Evolutionary conservation across 2,113 vertebrate genomes (phyloP).

Genomic region (Atlantisia rogersi): DNA sequence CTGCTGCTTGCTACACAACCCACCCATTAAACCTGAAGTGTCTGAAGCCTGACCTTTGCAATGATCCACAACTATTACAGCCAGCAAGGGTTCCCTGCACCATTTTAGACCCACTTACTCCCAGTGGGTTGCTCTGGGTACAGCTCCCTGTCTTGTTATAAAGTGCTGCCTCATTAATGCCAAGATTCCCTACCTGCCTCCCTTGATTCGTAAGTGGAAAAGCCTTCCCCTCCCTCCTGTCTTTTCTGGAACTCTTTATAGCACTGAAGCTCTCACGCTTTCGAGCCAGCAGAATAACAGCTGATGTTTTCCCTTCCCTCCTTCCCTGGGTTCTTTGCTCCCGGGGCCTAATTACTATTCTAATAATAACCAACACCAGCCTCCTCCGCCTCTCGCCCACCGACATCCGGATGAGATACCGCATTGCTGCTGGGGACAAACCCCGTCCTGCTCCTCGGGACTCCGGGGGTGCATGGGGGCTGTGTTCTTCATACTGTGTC

Average conservation of each 20-base stretch:
- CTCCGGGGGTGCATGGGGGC: not conserved
- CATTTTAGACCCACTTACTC: not conserved
- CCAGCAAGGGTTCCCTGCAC: not conserved
- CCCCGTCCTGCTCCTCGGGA: not conserved
- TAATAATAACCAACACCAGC: constrained; percentile 17
- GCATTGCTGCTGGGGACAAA: not conserved
- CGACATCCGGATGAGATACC: not conserved
- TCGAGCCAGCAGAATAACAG: not conserved
- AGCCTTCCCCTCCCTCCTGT: not conserved
- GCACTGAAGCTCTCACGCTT: not conserved
- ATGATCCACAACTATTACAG: not conserved
- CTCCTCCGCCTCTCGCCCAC: constrained; percentile 3
- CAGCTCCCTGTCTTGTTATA: not conserved
- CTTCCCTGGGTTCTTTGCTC: not conserved
- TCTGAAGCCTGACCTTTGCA: not conserved
- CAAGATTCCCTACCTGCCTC: not conserved
- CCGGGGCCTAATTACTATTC: constrained; percentile 11
- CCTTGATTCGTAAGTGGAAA: not conserved
- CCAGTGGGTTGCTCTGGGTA: not conserved
- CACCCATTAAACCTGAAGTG: not conserved
- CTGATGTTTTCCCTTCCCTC: not conserved
- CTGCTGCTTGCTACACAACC: not conserved
- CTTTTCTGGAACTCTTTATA: not conserved
- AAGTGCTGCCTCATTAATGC: not conserved
- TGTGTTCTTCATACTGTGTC: not conserved